Evolutionary conservation across 2,797 vertebrate species (phyloP), one percentile per base, ranked within the genome.

Genomic region (Sebastes taczanowskii): DNA sequence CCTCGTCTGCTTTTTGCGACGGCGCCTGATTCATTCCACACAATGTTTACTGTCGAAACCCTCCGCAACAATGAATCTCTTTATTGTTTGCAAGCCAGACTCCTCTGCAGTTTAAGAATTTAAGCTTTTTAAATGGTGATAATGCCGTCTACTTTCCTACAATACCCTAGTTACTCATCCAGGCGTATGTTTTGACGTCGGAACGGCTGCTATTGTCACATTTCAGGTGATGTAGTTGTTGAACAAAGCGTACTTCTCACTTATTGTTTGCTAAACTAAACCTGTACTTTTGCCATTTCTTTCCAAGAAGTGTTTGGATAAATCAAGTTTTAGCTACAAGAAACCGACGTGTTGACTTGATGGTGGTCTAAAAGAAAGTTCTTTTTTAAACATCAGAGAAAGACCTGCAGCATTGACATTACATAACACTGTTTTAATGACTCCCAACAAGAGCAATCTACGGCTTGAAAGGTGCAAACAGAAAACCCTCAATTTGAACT

Each of bases 11-110:
- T 23, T 18, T 75, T 65, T 71, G 59, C 18, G 76, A 77, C 42
- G 29, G 83, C 22, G 5, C 58, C 67, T 70, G 82, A 85, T 63
- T 76, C 8, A 49, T 29, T 78, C 60, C 83, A 88, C 83, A 65
- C 73, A 1, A 2, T 63, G 65, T 81, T 83, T 76, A 82, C 70
- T 27, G 55, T 74, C 7, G 0, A 46, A 65, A 29, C 61, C 18
- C 30, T 77, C 23, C 53, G 42, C 56, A 11, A 11, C 62, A 10
- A 9, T 46, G 62, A 59, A 65, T 74, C 61, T 77, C 7, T 1
- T 22, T 22, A 30, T 38, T 73, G 60, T 81, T 80, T 74, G 32
- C 62, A 7, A 23, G 23, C 14, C n/a, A 1, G 27, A 65, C 58
- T 69, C 67, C 16, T 32, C 34, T 27, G 25, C 55, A 27, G 11